Evolutionary conservation across 2,113 vertebrate genomes (phyloP), one percentile per base, ranked within the genome.

Genomic region (Laticauda laticaudata): DNA sequence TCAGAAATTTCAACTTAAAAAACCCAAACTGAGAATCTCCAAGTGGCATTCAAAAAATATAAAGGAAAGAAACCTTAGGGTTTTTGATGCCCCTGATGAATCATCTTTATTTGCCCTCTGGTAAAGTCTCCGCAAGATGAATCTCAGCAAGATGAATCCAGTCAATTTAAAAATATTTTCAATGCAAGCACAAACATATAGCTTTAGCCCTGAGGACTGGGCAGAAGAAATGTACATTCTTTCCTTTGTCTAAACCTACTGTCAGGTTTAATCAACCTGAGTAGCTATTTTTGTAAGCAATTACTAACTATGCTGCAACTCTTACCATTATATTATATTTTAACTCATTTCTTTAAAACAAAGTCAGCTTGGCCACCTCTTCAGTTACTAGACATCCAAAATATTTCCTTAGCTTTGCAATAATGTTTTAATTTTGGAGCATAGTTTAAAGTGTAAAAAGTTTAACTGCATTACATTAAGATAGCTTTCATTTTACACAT

Each of bases 11-110:
- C 54, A 94, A 88, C 12, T 91, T 34, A 75, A 88, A 51, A 75
- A 0, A 0, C 0, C 8, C 88, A 93, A 69, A 45, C 2, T 34
- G n/a, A 34, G 26, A 6, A 3, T 81, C 87, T 59, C 4, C 69
- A 51, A 24, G 61, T 14, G n/a, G 34, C 26, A 39, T 18, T 20
- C 11, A 5, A 14, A 87, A 48, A 90, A 61, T 2, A 15, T 11
- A 10, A 39, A 57, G 43, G 55, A 18, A 53, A 20, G 5, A 57
- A 23, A 6, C 4, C n/a, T 85, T 12, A 81, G 69, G n/a, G 56
- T 5, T 56, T 24, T 75, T 43, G 24, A 43, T 26, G 39, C 20
- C 61, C 20, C 86, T 6, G 8, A 51, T 26, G 8, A n/a, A 51
- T 6, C 92, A 51, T 69, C 86, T 88, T 91, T 56, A 88, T 48